Percentiles rank a stretch among this genome's conserved stretches.
Evolutionary conservation across 2,113 vertebrate species (phyloP).

Genomic region (Lasiurus cinereus): DNA sequence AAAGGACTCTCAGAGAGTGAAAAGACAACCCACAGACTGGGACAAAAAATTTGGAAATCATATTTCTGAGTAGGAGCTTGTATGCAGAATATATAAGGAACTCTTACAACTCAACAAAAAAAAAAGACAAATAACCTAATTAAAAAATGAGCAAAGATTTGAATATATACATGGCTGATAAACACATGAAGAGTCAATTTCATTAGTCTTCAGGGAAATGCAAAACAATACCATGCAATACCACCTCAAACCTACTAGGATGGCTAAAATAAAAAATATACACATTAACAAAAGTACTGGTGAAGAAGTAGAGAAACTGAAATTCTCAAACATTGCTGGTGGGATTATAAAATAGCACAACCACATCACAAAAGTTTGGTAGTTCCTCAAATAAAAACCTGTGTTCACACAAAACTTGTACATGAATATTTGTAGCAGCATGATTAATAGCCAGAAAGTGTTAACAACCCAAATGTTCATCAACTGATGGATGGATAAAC

Average conservation of each 20-base stretch:
- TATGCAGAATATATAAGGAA: neutral
- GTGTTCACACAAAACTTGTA: neutral
- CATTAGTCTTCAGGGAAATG: neutral
- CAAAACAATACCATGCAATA: neutral
- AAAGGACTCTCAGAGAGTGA: constrained; percentile 20
- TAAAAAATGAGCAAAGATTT: neutral
- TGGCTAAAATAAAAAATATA: neutral
- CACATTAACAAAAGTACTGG: neutral
- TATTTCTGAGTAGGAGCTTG: neutral
- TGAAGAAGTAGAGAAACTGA: neutral
- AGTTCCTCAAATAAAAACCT: constrained; percentile 55
- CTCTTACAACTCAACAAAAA: neutral
- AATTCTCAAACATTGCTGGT: neutral
- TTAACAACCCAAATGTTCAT: neutral
- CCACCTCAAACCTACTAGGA: neutral
- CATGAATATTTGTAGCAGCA: neutral
- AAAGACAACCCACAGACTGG: neutral
- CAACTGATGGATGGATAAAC: neutral
- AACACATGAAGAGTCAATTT: neutral
- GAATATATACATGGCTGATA: neutral
- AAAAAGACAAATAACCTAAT: neutral
- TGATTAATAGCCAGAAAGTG: neutral
- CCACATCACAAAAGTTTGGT: neutral
- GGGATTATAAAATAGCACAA: neutral
- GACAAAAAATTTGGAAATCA: neutral